Conservation (phyloP, 2,797 vertebrate genomes). For the Otolemur crassicaudatus region DNA sequence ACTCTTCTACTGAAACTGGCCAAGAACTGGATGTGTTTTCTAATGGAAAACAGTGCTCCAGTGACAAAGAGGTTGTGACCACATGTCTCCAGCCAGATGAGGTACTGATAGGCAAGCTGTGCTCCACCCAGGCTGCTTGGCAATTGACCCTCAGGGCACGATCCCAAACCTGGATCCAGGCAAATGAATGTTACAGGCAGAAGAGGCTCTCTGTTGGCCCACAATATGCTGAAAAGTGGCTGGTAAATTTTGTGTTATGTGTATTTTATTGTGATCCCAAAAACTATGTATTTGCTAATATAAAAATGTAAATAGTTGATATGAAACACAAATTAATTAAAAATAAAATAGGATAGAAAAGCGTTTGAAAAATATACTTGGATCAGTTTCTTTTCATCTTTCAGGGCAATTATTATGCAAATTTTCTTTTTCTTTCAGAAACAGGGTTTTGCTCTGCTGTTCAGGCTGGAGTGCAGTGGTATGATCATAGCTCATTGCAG, state of each 20-base stretch:
- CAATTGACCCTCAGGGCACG: too few species aligned
- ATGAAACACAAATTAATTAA: background rate
- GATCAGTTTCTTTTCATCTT: background rate
- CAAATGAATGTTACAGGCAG: background rate
- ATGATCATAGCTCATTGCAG: too few species aligned
- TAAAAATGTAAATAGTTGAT: background rate
- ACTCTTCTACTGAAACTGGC: background rate
- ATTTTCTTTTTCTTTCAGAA: background rate
- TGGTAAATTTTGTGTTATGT: background rate
- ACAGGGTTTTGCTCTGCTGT: too few species aligned
- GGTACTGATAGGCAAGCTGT: background rate
- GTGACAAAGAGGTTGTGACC: background rate
- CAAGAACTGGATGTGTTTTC: background rate
- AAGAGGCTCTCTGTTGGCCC: background rate
- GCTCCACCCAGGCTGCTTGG: background rate
- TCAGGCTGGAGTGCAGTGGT: too few species aligned
- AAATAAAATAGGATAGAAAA: background rate
- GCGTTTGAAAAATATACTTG: background rate
- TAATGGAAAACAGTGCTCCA: background rate
- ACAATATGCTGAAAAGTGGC: background rate
- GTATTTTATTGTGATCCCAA: background rate
- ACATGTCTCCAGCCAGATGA: background rate
- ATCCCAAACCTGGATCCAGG: background rate
- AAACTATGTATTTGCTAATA: background rate
- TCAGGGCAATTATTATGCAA: background rate